Base-by-base conservation (phyloP, 2,113 vertebrate species). In the Collichthys lucidus region DNA sequence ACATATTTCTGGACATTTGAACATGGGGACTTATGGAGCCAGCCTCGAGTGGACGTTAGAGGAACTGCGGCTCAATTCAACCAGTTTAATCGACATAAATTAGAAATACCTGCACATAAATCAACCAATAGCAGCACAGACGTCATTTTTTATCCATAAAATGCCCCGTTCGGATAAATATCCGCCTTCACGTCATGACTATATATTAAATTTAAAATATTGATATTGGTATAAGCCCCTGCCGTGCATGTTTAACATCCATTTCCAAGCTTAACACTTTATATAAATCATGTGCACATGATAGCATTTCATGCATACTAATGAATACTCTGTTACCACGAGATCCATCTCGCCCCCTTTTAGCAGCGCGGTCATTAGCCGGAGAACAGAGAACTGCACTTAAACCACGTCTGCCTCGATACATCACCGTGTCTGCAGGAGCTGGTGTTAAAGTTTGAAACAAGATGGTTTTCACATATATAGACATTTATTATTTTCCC, bases 251-350 rank as follows among this genome's bases (percentile, higher is more conserved):
- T 44, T 40, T 15, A 67, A 19, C 44, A 40, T 77, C 44, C 26
- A 20, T 49, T 67, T 74, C 52, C 46, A 50, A 26, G 40, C 20
- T 14, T 0, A 35, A 68, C 44, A 68, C 10, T 46, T 46, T 29
- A 31, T 12, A 35, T 68, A 24, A 3, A 24, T 59, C 62, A 47
- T 17, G 11, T 29, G 62, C 52, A 19, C 72, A 29, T 46, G 50
- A 65, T 46, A 56, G 59, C 24, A 35, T 47, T 31, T 24, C 59
- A 79, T 79, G 59, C 68, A 79, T 35, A 57, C 24, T 49, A 63
- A 79, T 56, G 57, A 50, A 19, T 16, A 35, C 46, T 56, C 19
- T 65, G 74, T 15, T 35, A 52, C 47, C 55, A 66, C 15, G 4
- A 66, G 60, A 67, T n/a, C 46, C 68, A 66, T 66, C 61, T 26